Percentiles rank a stretch among this genome's conserved stretches.
These are phyloP conservation scores for Gasterosteus nipponicus DNA, from an alignment of 2,113 vertebrate species.

Conservation along the genomic window DNA sequence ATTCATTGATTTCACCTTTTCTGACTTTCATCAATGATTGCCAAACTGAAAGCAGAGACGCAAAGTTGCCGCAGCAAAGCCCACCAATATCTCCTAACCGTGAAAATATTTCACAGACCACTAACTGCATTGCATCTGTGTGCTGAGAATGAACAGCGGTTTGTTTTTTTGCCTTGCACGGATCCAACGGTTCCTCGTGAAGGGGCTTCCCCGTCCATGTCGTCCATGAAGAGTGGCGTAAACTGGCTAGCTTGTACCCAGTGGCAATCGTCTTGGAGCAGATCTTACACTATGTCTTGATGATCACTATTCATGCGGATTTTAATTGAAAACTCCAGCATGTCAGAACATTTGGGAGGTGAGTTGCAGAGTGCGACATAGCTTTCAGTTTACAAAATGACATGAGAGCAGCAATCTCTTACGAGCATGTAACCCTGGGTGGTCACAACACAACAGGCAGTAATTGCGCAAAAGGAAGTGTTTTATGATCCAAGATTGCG, in stretches of 20 bases:
- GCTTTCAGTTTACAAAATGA: slow-evolving; percentile 5
- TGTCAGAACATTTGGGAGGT: neutral
- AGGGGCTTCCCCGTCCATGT: neutral
- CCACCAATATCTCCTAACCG: neutral
- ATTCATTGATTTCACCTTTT: neutral
- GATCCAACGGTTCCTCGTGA: neutral
- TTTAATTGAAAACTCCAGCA: neutral
- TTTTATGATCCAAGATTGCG: slow-evolving; percentile 3
- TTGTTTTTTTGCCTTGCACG: neutral
- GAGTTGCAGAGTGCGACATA: neutral
- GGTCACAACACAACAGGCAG: neutral
- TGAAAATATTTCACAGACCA: neutral
- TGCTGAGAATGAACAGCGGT: neutral
- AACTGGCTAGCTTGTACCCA: neutral
- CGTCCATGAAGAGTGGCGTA: neutral
- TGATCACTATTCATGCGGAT: neutral
- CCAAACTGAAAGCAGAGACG: neutral
- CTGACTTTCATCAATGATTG: neutral
- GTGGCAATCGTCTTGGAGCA: neutral
- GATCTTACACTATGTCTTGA: neutral
- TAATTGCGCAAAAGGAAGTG: neutral
- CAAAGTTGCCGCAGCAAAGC: neutral
- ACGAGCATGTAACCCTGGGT: neutral
- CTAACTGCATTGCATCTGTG: neutral
- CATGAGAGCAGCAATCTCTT: neutral